Conservation (phyloP, 2,113 vertebrate genomes). For the Epinephelus moara region DNA sequence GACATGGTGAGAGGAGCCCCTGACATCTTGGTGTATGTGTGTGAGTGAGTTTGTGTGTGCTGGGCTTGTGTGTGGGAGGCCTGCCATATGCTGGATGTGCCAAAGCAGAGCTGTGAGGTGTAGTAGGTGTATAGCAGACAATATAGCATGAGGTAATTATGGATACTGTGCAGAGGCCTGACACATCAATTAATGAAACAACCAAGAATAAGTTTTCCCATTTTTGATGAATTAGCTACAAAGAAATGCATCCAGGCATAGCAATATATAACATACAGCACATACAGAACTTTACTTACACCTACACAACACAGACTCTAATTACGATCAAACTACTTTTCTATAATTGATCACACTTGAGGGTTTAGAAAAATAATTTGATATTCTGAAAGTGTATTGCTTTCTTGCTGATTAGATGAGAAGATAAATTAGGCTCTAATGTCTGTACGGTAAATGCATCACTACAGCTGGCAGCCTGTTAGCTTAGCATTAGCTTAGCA, state of each 20-base stretch:
- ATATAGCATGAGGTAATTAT: conserved; percentile 34
- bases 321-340: neutral
- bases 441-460: neutral
- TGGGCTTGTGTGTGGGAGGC: conserved; percentile 58
- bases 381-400: neutral
- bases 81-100: conserved; percentile 63
- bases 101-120: conserved; percentile 40
- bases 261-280: neutral
- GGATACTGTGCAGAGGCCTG: conserved; percentile 14
- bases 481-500: neutral
- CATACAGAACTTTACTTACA: neutral
- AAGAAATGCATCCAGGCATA: neutral
- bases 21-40: conserved; percentile 54
- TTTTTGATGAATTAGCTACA: conserved; percentile 5
- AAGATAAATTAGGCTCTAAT: neutral
- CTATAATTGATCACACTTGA: neutral
- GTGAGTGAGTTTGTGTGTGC: conserved; percentile 21
- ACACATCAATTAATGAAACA: conserved; percentile 16
- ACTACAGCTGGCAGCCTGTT: neutral
- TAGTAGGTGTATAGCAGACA: conserved; percentile 48
- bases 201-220: neutral
- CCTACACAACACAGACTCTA: neutral
- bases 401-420: neutral
- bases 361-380: neutral
- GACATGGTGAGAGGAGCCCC: conserved; percentile 52